Conservation (phyloP, 1,140 invertebrate genomes). For the Teleopsis dalmanni region DNA sequence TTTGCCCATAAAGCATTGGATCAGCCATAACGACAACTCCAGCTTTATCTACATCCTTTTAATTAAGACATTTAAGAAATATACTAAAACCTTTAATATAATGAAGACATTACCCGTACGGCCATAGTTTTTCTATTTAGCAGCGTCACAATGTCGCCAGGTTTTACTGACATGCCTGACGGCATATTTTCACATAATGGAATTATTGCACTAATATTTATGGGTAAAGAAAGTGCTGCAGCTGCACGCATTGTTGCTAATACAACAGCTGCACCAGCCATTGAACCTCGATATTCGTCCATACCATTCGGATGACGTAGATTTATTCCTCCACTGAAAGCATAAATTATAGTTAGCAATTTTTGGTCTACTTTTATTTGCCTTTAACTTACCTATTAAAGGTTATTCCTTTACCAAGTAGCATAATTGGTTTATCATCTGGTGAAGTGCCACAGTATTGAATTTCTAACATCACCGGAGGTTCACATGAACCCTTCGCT, state of each 20-base stretch:
- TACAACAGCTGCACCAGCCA: conserved; percentile 49
- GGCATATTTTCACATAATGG: conserved; percentile 81
- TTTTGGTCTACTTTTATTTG: background rate
- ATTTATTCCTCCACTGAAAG: conserved; percentile 11
- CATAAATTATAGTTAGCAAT: background rate
- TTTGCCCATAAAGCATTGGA: conserved; percentile 72
- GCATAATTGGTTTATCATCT: conserved; percentile 31
- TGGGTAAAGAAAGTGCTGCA: conserved; percentile 28
- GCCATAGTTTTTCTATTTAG: conserved; percentile 82
- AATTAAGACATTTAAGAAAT: background rate
- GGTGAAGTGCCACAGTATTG: conserved; percentile 33
- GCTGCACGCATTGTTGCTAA: conserved; percentile 33
- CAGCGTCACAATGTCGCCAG: conserved; percentile 76
- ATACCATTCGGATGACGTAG: conserved; percentile 59
- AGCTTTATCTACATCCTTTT: conserved; percentile 85
- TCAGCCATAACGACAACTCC: conserved; percentile 83
- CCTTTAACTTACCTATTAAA: conserved; percentile 34
- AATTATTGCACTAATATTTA: conserved; percentile 22
- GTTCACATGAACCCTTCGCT: conserved; percentile 64
- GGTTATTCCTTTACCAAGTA: conserved; percentile 34
- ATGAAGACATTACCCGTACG: conserved; percentile 41
- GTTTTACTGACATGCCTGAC: conserved; percentile 73
- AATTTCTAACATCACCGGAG: conserved; percentile 44
- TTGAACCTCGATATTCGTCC: conserved; percentile 82
- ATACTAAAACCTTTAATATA: too few relatives aligned